These are phyloP conservation scores for Loriculus beryllinus DNA, from an alignment of 2,797 vertebrate genomes.

Conservation along the genomic window DNA sequence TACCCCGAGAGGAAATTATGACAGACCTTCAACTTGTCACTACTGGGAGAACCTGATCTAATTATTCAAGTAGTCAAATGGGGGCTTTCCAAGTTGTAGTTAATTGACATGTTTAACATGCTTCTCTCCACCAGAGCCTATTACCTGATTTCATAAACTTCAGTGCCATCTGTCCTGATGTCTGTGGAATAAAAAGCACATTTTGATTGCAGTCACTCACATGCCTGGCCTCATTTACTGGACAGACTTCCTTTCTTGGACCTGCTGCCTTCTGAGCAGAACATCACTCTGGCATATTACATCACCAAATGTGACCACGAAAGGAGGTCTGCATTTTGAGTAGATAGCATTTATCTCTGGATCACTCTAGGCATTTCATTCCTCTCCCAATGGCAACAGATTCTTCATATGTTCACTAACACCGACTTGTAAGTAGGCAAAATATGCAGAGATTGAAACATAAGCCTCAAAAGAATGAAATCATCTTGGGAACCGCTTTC, in stretches of 20 bases:
- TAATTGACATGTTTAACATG: conserved; percentile 18
- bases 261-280: not conserved
- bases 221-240: not conserved
- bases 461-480: not conserved
- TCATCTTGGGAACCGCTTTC: not conserved
- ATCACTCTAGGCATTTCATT: not conserved
- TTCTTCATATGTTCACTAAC: not conserved
- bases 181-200: not conserved
- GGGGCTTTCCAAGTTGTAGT: not conserved
- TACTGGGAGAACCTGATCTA: not conserved
- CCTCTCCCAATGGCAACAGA: not conserved
- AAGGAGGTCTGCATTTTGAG: not conserved
- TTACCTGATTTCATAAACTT: conserved; percentile 22
- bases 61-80: not conserved
- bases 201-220: not conserved
- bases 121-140: conserved; percentile 5
- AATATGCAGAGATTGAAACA: not conserved
- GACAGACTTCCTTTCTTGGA: conserved; percentile 7
- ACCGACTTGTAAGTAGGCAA: not conserved
- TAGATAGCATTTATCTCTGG: not conserved
- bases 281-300: not conserved
- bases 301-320: not conserved
- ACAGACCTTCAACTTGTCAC: not conserved
- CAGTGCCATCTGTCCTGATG: conserved; percentile 40
- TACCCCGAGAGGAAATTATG: not conserved